These are phyloP conservation scores for Episyrphus balteatus DNA, from an alignment of 1,140 invertebrate species.

Conservation along the genomic window DNA sequence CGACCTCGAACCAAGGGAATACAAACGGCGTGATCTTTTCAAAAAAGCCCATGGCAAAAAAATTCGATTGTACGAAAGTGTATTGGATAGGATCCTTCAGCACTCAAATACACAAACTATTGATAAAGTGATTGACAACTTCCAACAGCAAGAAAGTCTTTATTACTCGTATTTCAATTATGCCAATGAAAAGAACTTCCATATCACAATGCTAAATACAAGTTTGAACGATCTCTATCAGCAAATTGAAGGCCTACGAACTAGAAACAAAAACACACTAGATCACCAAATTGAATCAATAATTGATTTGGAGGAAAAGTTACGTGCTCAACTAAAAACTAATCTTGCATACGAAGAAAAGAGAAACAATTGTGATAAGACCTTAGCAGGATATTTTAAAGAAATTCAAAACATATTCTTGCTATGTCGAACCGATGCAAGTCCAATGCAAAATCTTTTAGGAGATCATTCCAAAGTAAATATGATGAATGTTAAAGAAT, in stretches of 20 bases:
- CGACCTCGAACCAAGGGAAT: slow-evolving; percentile 25
- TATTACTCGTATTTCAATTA: slow-evolving; percentile 32
- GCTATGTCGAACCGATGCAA: slow-evolving; percentile 16
- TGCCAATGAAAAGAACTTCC: slow-evolving; percentile 30
- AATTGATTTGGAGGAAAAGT: slow-evolving; percentile 12
- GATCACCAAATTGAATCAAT: slow-evolving; percentile 19
- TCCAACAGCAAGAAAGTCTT: slow-evolving; percentile 26
- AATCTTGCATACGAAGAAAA: slow-evolving; percentile 15
- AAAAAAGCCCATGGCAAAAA: slow-evolving; percentile 21
- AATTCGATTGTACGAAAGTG: slow-evolving; percentile 24
- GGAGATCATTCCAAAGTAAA: slow-evolving; percentile 23
- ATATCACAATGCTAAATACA: slow-evolving; percentile 26
- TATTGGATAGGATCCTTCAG: slow-evolving; percentile 24
- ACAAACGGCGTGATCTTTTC: slow-evolving; percentile 20
- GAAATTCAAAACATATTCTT: slow-evolving; percentile 5
- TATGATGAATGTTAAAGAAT: slow-evolving; percentile 19
- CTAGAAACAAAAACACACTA: slow-evolving; percentile 16
- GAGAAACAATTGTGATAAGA: slow-evolving; percentile 2
- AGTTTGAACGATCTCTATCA: slow-evolving; percentile 25
- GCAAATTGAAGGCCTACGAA: slow-evolving; percentile 22
- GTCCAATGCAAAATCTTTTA: slow-evolving; percentile 11
- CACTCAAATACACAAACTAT: slow-evolving; percentile 18
- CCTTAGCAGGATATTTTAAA: slow-evolving; percentile 4
- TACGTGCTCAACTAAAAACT: slow-evolving; percentile 13
- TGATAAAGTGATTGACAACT: slow-evolving; percentile 25